phyloP scores from a whole-genome alignment of 2,113 vertebrate genomes.

The Poicephalus meyeri region DNA sequence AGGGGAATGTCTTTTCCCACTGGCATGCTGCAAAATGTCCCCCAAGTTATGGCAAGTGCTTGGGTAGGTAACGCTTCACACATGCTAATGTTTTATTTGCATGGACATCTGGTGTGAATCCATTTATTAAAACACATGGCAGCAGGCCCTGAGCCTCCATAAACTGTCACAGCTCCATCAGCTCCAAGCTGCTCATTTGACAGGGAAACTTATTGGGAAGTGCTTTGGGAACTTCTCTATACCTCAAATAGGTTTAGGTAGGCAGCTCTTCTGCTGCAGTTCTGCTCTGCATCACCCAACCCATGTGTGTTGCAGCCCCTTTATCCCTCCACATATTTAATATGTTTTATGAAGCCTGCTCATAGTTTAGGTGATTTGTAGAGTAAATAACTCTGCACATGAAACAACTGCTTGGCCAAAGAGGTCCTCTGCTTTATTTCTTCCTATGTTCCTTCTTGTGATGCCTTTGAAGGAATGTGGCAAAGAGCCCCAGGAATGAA shows the following conservation, averaged over 20 bases:
- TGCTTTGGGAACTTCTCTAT: neutral
- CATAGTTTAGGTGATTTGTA: neutral
- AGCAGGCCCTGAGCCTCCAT: neutral
- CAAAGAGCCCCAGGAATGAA: neutral
- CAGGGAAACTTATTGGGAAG: neutral
- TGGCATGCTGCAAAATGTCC: neutral
- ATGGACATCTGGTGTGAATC: constrained; percentile 16
- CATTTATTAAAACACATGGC: constrained; percentile 45
- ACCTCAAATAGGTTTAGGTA: neutral
- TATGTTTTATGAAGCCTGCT: neutral
- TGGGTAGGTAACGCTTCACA: neutral
- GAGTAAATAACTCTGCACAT: neutral
- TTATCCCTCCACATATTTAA: neutral
- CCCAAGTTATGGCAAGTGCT: neutral
- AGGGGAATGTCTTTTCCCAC: neutral
- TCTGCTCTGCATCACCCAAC: neutral
- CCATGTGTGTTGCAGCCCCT: neutral
- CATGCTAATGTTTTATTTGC: neutral
- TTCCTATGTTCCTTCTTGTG: neutral
- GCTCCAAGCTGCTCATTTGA: constrained; percentile 6
- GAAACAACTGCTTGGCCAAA: neutral
- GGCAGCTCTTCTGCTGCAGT: neutral
- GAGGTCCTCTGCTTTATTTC: neutral
- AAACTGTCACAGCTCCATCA: neutral
- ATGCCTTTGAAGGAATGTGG: neutral